Evolutionary conservation across 2,797 vertebrate genomes (phyloP), one percentile per base, ranked within the genome.

Genomic region (Thripadectes ignobilis): DNA sequence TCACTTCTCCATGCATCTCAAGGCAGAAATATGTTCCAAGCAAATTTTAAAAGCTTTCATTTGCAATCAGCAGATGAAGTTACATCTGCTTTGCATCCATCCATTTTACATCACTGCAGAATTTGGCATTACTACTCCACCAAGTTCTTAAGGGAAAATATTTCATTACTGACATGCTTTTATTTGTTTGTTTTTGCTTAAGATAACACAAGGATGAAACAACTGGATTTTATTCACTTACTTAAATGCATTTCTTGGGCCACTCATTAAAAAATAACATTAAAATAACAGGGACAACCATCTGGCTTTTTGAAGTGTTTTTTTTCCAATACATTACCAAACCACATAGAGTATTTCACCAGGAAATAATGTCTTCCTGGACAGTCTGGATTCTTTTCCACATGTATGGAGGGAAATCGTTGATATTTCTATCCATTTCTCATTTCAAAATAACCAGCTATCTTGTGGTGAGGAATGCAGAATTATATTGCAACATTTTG

Each of bases 61-160:
- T 98, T 96, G 89, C 85, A 97, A 96, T 82, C 90, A 95, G 80
- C 95, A 96, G 95, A 97, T 96, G 95, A 98, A 98, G 95, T 96
- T 98, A 97, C 97, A 98, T 98, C 97, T 98, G 97, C 96, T 98
- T 97, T 97, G 92, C 97, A 98, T 98, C 94, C 96, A 93, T 85
- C 52, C 96, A 79, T 85, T 97, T 97, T 98, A 97, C 94, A 97
- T 97, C 93, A 94, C 91, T 84, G 89, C 87, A 97, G 90, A 97
- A 96, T 92, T 97, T 98, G 97, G 97, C 98, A 97, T 78, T 88
- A 71, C 45, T 88, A 77, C 77, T 83, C 93, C 92, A 92, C 62
- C 84, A 93, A 91, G 68, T 90, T 75, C 94, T 97, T 97, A 78
- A 85, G 84, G 88, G 93, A 96, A 98, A 98, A 95, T 26, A 89